Percentiles rank a stretch among this genome's conserved stretches.
Conservation (phyloP, 2,797 vertebrate genomes). For the Manis pentadactyla region DNA sequence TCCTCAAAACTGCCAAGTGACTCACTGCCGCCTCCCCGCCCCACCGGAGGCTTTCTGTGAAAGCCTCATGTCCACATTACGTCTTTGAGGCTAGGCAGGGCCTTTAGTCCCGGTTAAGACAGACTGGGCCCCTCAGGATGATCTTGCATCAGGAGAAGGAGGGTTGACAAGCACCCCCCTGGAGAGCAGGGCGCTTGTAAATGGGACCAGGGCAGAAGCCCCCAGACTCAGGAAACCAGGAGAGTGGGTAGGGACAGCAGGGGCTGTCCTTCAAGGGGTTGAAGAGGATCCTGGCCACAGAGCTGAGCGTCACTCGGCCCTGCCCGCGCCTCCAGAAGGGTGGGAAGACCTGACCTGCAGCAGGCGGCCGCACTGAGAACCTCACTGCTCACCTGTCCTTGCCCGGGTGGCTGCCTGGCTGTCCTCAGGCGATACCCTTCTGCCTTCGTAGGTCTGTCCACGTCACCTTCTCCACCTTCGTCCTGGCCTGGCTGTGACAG, state of each 20-base stretch:
- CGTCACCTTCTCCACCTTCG: constrained; percentile 15
- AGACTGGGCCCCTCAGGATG: background rate
- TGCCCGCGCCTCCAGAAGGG: background rate
- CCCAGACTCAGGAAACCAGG: constrained; percentile 61
- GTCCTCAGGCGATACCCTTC: background rate
- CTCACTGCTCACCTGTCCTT: background rate
- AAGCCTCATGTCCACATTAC: constrained; percentile 72
- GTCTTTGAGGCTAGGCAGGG: background rate
- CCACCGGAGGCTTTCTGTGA: constrained; percentile 65
- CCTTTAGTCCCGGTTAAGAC: constrained; percentile 8
- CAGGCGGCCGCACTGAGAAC: background rate
- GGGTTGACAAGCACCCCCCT: background rate
- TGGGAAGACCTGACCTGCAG: background rate
- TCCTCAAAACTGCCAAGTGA: constrained; percentile 61
- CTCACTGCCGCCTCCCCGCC: constrained; percentile 68
- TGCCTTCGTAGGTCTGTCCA: constrained; percentile 31
- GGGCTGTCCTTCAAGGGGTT: accelerated
- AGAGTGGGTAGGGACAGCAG: background rate
- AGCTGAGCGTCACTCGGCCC: background rate
- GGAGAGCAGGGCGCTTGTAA: background rate
- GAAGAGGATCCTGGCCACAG: background rate
- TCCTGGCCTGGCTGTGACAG: constrained; percentile 38
- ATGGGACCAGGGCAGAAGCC: constrained; percentile 36
- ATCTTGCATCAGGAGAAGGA: constrained; percentile 2
- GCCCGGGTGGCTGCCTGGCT: background rate